Evolutionary conservation across 1,140 invertebrate genomes (phyloP), one percentile per base, ranked within the genome.

Genomic region (Drosophila erecta): DNA sequence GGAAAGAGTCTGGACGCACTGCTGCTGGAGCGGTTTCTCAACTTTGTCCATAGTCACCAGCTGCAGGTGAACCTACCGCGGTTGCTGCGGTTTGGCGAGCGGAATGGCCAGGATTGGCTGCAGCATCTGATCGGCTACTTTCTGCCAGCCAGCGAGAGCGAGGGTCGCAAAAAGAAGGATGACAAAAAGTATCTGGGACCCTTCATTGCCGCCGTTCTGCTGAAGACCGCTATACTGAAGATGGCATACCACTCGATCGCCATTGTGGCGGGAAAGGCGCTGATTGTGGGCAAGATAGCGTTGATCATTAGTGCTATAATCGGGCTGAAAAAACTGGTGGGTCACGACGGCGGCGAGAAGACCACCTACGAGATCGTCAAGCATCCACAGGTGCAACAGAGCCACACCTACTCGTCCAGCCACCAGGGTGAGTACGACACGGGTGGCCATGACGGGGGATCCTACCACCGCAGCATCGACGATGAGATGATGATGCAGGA

Each of bases 351-450:
- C 15, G 93, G 95, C 50, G 96, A 96, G 83, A 96, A 96, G 90
- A 96, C 96, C 3, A 96, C 96, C 12, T 96, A 96, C 79, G 96
- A 97, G 92, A 96, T 97, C 85, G 95, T 97, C 15, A 97, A 97
- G 90, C 95, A 96, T 92, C 96, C 96, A n/a, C 95, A 96, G 76
- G 94, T 96, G 54, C 95, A 95, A 40, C 95, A 96, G 90, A 94
- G 94, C 76, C 95, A 97, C 74, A 95, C 95, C 4, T 96, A 96
- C 81, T 96, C 96, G 2, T 94, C 95, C 7, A 94, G 94, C 12
- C 95, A 96, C 90, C 95, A 95, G 66, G 95, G 95, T 43, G 94
- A 94, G 53, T 94, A 94, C 74, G 94, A 95, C 70, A 94, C 94
- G 30, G 94, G 94, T 33, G 94, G 93, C 24, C 93, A 94, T 33